phyloP scores from a whole-genome alignment of 2,113 vertebrate genomes.

The Pitta sordida region DNA sequence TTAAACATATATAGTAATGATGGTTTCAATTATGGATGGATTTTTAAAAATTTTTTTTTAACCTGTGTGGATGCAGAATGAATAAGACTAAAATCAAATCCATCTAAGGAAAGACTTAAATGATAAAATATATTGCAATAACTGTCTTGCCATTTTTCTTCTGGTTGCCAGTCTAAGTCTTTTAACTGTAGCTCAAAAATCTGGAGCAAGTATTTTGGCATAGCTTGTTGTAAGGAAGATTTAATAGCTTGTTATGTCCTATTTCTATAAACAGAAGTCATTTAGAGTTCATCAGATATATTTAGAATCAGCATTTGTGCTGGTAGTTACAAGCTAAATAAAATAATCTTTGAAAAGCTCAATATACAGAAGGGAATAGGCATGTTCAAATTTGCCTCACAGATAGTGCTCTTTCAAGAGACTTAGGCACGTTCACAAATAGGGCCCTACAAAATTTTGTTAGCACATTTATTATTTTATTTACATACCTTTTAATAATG shows the following conservation, averaged over 20 bases:
- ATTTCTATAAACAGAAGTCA: constrained; percentile 78
- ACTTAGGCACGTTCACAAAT: background rate
- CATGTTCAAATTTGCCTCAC: background rate
- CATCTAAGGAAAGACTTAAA: background rate
- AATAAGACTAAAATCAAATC: background rate
- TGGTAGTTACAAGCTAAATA: constrained; percentile 69
- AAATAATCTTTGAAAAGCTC: constrained; percentile 71
- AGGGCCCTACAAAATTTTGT: background rate
- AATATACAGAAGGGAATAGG: constrained; percentile 33
- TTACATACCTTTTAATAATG: background rate
- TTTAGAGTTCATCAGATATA: constrained; percentile 77
- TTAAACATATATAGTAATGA: background rate
- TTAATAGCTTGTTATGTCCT: constrained; percentile 76
- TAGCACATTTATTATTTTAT: background rate
- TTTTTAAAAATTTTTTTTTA: background rate
- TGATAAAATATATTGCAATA: background rate
- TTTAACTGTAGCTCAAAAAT: constrained; percentile 49
- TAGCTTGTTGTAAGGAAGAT: constrained; percentile 74
- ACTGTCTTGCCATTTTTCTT: background rate
- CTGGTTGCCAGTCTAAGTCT: background rate
- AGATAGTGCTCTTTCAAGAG: background rate
- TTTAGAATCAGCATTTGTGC: constrained; percentile 74
- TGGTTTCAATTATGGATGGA: background rate
- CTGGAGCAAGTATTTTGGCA: constrained; percentile 62
- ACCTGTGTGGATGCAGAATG: background rate